Percentiles rank a stretch among this genome's conserved stretches.
Conservation (phyloP, 1,140 invertebrate genomes). For the Cydia amplana region DNA sequence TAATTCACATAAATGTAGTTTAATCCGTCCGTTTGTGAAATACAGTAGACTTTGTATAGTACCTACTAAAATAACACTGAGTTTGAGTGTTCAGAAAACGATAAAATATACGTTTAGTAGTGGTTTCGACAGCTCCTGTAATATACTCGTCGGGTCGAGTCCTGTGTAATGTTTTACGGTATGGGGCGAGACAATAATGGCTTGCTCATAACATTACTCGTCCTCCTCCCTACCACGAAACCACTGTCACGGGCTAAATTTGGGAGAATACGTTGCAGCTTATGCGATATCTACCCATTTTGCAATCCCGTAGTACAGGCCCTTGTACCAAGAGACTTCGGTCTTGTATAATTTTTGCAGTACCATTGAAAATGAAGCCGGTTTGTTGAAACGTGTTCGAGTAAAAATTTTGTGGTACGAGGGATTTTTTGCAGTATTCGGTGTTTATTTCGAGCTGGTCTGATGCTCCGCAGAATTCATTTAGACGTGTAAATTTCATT, state of each 20-base stretch:
- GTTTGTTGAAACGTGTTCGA: background rate
- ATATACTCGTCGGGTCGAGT: constrained; percentile 58
- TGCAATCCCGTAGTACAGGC: constrained; percentile 1
- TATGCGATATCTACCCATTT: background rate
- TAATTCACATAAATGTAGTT: background rate
- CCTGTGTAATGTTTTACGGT: constrained; percentile 78
- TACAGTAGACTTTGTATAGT: background rate
- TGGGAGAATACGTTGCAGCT: background rate
- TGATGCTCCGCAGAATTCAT: constrained; percentile 45
- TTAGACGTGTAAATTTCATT: constrained; percentile 27
- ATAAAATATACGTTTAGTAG: constrained; percentile 7
- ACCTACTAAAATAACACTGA: background rate
- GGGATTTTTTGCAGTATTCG: constrained; percentile 53
- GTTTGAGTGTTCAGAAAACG: background rate
- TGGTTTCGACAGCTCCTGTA: constrained; percentile 62
- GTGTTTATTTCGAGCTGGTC: constrained; percentile 56
- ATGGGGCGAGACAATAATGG: constrained; percentile 79
- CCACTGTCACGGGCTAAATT: constrained; percentile 35
- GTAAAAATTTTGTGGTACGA: constrained; percentile 48
- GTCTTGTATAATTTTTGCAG: constrained; percentile 31
- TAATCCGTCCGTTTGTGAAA: no score
- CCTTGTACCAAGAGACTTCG: constrained; percentile 32
- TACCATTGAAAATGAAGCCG: background rate
- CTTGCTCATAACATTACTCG: constrained; percentile 79
- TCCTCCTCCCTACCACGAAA: constrained; percentile 69